phyloP scores from a whole-genome alignment of 2,797 vertebrate species.

The Florisuga fusca region DNA sequence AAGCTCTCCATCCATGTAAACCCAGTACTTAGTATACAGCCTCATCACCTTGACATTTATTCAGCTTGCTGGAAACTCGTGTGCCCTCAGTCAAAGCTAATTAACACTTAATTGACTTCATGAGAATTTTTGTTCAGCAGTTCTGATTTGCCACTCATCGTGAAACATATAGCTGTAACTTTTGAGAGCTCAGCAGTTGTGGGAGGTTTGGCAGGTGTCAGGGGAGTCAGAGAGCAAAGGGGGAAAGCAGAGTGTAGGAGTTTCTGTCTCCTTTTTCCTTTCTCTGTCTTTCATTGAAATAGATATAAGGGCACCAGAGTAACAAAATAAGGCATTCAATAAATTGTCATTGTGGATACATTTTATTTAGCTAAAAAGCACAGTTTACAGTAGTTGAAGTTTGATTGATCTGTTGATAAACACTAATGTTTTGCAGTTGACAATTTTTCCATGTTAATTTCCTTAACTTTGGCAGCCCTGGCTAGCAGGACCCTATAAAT shows the following conservation, averaged over 20 bases:
- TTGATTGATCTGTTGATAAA: slow-evolving; percentile 88
- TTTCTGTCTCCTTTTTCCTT: background rate
- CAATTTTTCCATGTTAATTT: slow-evolving; percentile 85
- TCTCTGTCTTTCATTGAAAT: slow-evolving; percentile 28
- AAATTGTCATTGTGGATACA: slow-evolving; percentile 74
- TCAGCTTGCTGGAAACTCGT: slow-evolving; percentile 60
- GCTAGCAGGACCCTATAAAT: slow-evolving; percentile 82
- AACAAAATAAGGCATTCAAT: slow-evolving; percentile 64
- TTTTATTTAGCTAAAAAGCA: slow-evolving; percentile 83
- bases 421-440: slow-evolving; percentile 85
- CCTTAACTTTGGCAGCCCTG: slow-evolving; percentile 81
- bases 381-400: slow-evolving; percentile 81
- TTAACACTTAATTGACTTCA: slow-evolving; percentile 72
- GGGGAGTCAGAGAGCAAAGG: background rate
- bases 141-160: slow-evolving; percentile 57
- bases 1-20: slow-evolving; percentile 26
- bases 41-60: slow-evolving; percentile 72
- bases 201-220: slow-evolving; percentile 66
- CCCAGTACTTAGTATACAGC: slow-evolving; percentile 46
- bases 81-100: slow-evolving; percentile 71
- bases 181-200: slow-evolving; percentile 47
- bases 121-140: slow-evolving; percentile 54
- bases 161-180: slow-evolving; percentile 32
- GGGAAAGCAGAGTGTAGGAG: background rate
- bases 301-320: background rate